Evolutionary conservation across 2,797 vertebrate species (phyloP), one percentile per base, ranked within the genome.

Genomic region (Rhadinocentrus ornatus): DNA sequence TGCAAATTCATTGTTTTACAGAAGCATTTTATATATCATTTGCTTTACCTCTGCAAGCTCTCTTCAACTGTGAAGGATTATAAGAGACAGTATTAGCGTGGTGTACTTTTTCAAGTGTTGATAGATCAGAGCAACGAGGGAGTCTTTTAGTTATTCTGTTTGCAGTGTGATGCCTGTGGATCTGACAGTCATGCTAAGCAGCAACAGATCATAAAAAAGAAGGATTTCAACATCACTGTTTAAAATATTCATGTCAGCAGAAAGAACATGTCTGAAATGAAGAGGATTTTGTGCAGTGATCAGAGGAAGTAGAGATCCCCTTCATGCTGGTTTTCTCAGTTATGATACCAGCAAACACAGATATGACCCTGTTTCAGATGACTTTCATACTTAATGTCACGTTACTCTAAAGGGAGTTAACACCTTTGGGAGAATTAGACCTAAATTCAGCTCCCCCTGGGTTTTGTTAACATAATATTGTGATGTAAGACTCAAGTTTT

Each of bases 241-340:
- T 92, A 77, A 90, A 93, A 90, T 90, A 91, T 92, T 92, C 66
- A 92, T 92, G 82, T 84, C 71, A 85, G 82, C 69, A 77, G 83
- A 87, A 81, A 75, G 73, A 79, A 82, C 48, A 0, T 20, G 18
- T 64, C 79, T 81, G 79, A 78, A 85, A 85, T 71, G 77, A 75
- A 66, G 71, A 82, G 76, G 77, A 80, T 83, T 86, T 81, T 71
- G 73, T 77, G 59, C 63, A 37, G 18, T 24, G 58, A 86, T 89
- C 80, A 85, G 78, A 86, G 75, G 78, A 82, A 74, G 77, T 50
- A 39, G 55, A 83, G 55, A 83, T 78, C 56, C 67, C 52, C 69
- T 85, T 87, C 71, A 69, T 69, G 65, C 75, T 73, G 70, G 64
- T 83, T 70, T 73, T 58, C 66, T 81, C 44, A 15, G 65, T 70